Evolutionary conservation across 2,888 invertebrate genomes (phyloP), one percentile per base, ranked within the genome.

Genomic region (Nezara viridula): DNA sequence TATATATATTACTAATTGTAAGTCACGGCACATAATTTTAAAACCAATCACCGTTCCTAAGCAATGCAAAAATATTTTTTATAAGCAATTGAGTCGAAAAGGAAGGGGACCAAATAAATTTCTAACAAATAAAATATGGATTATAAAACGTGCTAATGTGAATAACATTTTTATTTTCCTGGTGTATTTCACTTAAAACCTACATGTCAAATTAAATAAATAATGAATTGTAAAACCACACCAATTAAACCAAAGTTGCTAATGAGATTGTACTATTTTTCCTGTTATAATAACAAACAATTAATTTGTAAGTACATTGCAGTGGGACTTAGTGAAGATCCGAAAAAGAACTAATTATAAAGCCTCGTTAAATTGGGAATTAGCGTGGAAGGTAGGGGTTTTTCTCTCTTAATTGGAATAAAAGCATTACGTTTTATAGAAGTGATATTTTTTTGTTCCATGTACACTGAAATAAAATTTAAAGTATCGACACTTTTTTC

Each of bases 341-440:
- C 66, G 32, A 66, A 66, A 32, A 19, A 16, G 66, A 32, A 0
- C 66, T 66, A 66, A 66, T 66, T 66, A 66, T 66, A 66, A 66
- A 66, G 66, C 32, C 32, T 37, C 66, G 66, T 66, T 66, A 66
- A 66, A 66, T 66, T 66, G 66, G 66, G 66, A 66, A 66, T 66
- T 66, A 66, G 27, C 66, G 19, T 9, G 66, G 21, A 66, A 7
- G 14, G 66, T 19, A 14, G 19, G 32, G 66, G 0, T 66, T 66
- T 66, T 66, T 2, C 19, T 6, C 32, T 66, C 66, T 66, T 66
- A 32, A 66, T 66, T 32, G 32, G 32, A 24, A 66, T 5, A 66
- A 66, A 66, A 66, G 66, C 32, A 66, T 66, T 16, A 19, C 32
- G 16, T 32, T 32, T 32, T 19, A 16, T 66, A 66, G 19, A 32